A percentile compares a stretch with the other conserved stretches of the same genome.
These are phyloP conservation scores for Agrochola macilenta DNA, from an alignment of 2,888 invertebrate genomes.

Conservation along the genomic window DNA sequence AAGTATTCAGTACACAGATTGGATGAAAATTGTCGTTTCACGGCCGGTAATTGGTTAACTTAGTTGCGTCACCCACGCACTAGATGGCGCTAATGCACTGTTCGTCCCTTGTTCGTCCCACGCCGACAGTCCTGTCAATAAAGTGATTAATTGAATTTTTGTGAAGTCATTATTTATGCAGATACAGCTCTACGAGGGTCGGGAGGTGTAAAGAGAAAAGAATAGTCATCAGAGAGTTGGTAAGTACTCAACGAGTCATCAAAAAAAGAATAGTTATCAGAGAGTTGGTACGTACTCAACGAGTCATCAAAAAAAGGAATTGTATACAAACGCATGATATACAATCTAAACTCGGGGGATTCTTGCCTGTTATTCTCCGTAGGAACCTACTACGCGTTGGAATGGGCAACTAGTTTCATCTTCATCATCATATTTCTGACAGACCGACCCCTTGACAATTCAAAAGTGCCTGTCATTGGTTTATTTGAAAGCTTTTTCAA, in stretches of 20 bases:
- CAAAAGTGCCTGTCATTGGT: no score
- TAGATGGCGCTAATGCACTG: constrained; percentile 29
- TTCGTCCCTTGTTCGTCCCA: constrained; percentile 5
- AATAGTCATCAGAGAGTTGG: background rate
- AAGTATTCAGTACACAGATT: constrained; percentile 1
- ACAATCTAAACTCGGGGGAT: background rate
- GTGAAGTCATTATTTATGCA: constrained; percentile 17
- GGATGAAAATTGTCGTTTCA: constrained; percentile 37
- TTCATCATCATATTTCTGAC: no score
- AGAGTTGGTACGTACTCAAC: background rate
- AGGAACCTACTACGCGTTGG: no score
- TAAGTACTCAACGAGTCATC: background rate
- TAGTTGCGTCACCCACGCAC: constrained; percentile 11
- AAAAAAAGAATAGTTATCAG: background rate
- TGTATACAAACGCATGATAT: background rate
- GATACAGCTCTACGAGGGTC: background rate
- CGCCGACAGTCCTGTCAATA: constrained; percentile 25
- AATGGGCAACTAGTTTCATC: no score
- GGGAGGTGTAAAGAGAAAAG: background rate
- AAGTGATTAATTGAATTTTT: constrained; percentile 32
- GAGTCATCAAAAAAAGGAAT: background rate
- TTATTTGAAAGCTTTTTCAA: background rate
- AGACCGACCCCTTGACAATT: no score
- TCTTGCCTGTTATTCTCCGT: no score
- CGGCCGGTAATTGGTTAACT: constrained; percentile 26